Percentiles rank a stretch among this genome's conserved stretches.
phyloP scores from a whole-genome alignment of 2,888 invertebrate genomes.

The Antheraea assamensis region DNA sequence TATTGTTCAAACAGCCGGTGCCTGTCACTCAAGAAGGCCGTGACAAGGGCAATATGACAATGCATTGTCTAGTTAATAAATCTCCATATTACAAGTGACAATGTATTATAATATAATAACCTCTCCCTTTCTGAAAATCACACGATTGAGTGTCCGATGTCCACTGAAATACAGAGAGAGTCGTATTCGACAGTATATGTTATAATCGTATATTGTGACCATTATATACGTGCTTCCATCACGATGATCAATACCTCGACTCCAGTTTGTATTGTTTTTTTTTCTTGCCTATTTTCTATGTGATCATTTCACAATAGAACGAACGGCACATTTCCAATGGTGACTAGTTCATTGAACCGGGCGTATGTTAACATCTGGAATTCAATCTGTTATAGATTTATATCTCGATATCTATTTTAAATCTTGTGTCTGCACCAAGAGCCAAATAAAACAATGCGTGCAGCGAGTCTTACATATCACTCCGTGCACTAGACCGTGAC shows the following conservation, averaged over 20 bases:
- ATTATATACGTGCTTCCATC: neutral
- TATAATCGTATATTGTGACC: too few species aligned
- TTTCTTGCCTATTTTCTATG: neutral
- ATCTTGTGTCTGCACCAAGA: neutral
- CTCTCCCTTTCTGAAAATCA: too few species aligned
- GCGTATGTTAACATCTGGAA: conserved; percentile 1
- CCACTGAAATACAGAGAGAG: too few species aligned
- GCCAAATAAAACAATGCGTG: conserved; percentile 5
- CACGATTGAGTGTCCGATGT: too few species aligned
- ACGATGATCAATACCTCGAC: neutral
- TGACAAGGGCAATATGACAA: too few species aligned
- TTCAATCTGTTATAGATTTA: neutral
- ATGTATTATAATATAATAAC: too few species aligned
- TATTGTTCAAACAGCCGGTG: too few species aligned
- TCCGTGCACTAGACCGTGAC: conserved; percentile 39
- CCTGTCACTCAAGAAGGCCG: too few species aligned
- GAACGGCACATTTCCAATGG: neutral
- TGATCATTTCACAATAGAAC: neutral
- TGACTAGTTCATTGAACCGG: conserved; percentile 8
- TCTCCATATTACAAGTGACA: too few species aligned
- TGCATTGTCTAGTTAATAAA: too few species aligned
- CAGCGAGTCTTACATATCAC: conserved; percentile 30
- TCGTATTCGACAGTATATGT: too few species aligned
- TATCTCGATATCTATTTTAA: neutral
- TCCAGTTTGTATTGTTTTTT: neutral